Evolutionary conservation across 2,113 vertebrate species (phyloP), one percentile per base, ranked within the genome.

Genomic region (Polypterus bichir): DNA sequence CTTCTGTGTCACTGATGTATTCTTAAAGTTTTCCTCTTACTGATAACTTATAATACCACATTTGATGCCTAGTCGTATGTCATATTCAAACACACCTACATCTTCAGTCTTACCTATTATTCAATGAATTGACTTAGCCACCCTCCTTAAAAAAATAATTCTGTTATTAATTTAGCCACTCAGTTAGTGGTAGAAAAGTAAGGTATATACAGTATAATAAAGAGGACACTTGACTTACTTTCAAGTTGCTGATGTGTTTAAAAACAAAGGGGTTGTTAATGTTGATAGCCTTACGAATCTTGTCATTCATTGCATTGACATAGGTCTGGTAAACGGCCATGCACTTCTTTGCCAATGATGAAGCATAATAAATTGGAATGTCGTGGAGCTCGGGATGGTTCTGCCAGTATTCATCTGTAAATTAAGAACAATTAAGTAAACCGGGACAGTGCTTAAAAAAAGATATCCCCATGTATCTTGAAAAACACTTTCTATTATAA

Each of bases 251-350:
- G 66, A 99, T 99, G 67, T 98, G 96, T 70, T 99, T 98, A 81
- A 98, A 99, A 63, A 98, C 95, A 65, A 99, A 99, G 0, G 96
- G 96, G 63, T 99, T 98, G 70, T 98, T 99, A 76, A 98, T 91
- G 74, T 94, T 98, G 74, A 99, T 98, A 68, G 97, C 95, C 64
- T 99, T 99, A 73, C 94, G 93, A 73, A 99, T 99, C 72, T 99
- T 99, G 83, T 98, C 95, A 1, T 99, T 99, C 95, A 99, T 97
- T 65, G 94, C 94, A 1, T 99, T 96, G 54, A 99, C 96, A 0
- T 99, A 98, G 0, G 95, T 99, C 86, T 98, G 96, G 70, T 98
- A 97, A 61, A 98, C 96, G 0, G 95, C 93, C 96, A 98, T 99
- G 64, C 95, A 98, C 65, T 99, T 98, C 80, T 97, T 98, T 9